A percentile compares a stretch with the other conserved stretches of the same genome.
phyloP scores from a whole-genome alignment of 1,140 invertebrate genomes.

The Theocolax elegans region DNA sequence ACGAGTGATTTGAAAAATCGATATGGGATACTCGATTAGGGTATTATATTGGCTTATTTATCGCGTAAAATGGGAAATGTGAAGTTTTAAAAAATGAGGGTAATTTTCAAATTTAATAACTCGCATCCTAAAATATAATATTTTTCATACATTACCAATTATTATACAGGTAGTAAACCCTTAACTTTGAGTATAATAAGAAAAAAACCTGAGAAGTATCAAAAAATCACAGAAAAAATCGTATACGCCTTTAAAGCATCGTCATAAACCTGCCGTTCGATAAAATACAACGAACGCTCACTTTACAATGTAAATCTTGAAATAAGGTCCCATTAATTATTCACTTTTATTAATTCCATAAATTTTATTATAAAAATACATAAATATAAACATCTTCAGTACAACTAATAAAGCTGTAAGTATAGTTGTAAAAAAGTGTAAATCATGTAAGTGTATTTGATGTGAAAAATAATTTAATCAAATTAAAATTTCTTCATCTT shows the following conservation, averaged over 20 bases:
- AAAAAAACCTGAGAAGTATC: not conserved
- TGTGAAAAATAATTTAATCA: too few relatives aligned
- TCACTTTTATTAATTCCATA: conserved; percentile 3
- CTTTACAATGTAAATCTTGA: not conserved
- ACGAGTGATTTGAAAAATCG: conserved; percentile 8
- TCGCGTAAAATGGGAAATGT: not conserved
- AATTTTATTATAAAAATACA: not conserved
- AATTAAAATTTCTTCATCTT: too few relatives aligned
- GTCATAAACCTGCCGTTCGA: not conserved
- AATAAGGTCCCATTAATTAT: not conserved
- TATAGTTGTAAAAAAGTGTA: too few relatives aligned
- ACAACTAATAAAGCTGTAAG: too few relatives aligned
- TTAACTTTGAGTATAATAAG: too few relatives aligned
- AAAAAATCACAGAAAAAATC: conserved; percentile 1
- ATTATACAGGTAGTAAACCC: too few relatives aligned
- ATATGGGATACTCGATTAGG: not conserved
- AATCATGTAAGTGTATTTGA: too few relatives aligned
- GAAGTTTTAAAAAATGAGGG: not conserved
- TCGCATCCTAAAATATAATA: too few relatives aligned
- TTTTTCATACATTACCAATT: too few relatives aligned
- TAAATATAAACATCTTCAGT: too few relatives aligned
- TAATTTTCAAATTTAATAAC: too few relatives aligned
- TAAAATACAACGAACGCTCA: not conserved
- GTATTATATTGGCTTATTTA: not conserved
- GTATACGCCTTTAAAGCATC: not conserved